phyloP scores from a whole-genome alignment of 2,888 invertebrate species.

The Eustalomyia histrio region DNA sequence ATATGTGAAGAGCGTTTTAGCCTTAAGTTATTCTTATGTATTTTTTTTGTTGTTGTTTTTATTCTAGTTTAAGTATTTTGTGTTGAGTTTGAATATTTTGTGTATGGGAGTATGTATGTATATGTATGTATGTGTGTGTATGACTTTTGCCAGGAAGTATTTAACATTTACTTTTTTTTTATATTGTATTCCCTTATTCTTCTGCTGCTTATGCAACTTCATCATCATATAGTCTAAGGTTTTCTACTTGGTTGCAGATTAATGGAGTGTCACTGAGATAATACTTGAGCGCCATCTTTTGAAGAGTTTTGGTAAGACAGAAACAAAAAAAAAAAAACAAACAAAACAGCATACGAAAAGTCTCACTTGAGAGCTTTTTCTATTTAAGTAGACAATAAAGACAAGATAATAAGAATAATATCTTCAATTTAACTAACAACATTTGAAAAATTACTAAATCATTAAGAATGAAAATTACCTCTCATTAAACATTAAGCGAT shows the following conservation, averaged over 20 bases:
- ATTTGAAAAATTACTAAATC: slow-evolving; percentile 61
- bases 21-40: slow-evolving; percentile 47
- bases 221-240: slow-evolving; percentile 6
- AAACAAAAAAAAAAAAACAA: slow-evolving; percentile 26
- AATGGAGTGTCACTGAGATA: slow-evolving; percentile 66
- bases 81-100: slow-evolving; percentile 20
- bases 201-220: slow-evolving; percentile 27
- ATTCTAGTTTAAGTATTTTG: slow-evolving; percentile 35
- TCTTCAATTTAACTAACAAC: slow-evolving; percentile 43
- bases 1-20: slow-evolving; percentile 39
- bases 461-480: slow-evolving; percentile 49
- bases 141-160: slow-evolving; percentile 62
- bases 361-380: slow-evolving; percentile 15
- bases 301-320: slow-evolving; percentile 53
- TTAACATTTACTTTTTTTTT: slow-evolving; percentile 51
- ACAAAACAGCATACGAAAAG: no score
- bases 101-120: not conserved
- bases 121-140: slow-evolving; percentile 30
- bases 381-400: slow-evolving; percentile 9
- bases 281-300: slow-evolving; percentile 62
- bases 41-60: slow-evolving; percentile 22
- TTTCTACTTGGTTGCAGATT: slow-evolving; percentile 66
- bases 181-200: slow-evolving; percentile 17
- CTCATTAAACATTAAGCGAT: slow-evolving; percentile 46
- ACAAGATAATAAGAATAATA: slow-evolving; percentile 37